Conservation (phyloP, 1,140 invertebrate species). For the Drosophila tristis region DNA sequence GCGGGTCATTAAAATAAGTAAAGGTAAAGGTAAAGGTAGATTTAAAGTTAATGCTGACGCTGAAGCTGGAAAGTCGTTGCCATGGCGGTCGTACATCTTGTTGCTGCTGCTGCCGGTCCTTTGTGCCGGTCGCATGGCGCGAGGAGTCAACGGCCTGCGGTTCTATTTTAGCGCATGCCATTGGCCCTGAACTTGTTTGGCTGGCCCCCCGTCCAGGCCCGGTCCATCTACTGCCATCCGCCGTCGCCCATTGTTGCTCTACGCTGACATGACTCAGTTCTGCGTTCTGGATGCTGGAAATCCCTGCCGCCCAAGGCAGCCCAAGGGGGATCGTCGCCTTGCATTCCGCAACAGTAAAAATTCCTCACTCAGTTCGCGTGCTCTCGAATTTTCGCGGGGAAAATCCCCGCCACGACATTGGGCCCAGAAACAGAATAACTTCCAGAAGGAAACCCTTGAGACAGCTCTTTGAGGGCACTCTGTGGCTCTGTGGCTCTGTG, state of each 20-base stretch:
- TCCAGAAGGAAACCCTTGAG: too few relatives aligned
- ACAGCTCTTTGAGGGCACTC: too few relatives aligned
- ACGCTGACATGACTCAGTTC: too few relatives aligned
- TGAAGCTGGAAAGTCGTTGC: conserved; percentile 2
- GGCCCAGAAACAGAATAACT: too few relatives aligned
- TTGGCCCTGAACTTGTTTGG: conserved; percentile 67
- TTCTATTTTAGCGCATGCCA: conserved; percentile 63
- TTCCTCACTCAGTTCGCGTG: neutral
- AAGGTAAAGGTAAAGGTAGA: conserved; percentile 34
- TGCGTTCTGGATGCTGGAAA: too few relatives aligned
- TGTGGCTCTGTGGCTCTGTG: too few relatives aligned
- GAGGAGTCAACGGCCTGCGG: conserved; percentile 50
- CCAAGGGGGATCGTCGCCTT: too few relatives aligned
- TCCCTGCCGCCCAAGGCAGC: too few relatives aligned
- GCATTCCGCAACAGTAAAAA: neutral
- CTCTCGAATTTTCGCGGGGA: neutral
- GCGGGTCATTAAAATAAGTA: conserved; percentile 52
- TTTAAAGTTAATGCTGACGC: conserved; percentile 39
- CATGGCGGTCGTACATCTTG: conserved; percentile 43
- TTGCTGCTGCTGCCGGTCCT: conserved; percentile 34
- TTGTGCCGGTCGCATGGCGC: conserved; percentile 22
- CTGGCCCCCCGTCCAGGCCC: conserved; percentile 2
- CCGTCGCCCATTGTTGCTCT: neutral
- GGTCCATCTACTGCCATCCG: neutral
- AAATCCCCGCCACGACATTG: conserved; percentile 1